Evolutionary conservation across 2,888 invertebrate genomes (phyloP).

Genomic region (Cloeon dipterum): DNA sequence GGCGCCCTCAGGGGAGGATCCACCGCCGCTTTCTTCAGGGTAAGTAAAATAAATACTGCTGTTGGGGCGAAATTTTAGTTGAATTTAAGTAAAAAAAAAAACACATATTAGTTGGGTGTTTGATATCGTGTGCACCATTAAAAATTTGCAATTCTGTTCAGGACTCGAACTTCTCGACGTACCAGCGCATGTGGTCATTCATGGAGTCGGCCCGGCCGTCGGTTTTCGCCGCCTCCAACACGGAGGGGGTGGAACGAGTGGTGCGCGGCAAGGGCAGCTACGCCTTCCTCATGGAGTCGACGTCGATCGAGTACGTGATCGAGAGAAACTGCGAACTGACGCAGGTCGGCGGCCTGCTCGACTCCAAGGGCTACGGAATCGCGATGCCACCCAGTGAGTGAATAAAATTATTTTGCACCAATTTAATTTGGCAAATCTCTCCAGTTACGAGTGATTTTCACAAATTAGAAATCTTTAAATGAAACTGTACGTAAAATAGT

Average conservation of each 20-base stretch:
- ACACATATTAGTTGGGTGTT: neutral
- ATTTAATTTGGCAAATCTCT: neutral
- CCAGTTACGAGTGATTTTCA: neutral
- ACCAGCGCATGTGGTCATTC: slow-evolving; percentile 87
- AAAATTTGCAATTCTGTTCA: slow-evolving; percentile 16
- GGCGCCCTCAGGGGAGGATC: slow-evolving; percentile 85
- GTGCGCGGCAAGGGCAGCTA: slow-evolving; percentile 65
- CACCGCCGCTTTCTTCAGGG: slow-evolving; percentile 85
- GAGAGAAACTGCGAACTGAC: slow-evolving; percentile 76
- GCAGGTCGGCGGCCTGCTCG: slow-evolving; percentile 77
- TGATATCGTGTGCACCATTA: neutral
- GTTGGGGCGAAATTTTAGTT: no score
- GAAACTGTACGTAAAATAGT: no score
- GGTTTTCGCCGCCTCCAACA: slow-evolving; percentile 66
- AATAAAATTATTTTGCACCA: neutral
- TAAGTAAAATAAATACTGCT: no score
- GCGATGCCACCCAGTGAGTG: slow-evolving; percentile 74
- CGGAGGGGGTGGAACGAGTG: slow-evolving; percentile 79
- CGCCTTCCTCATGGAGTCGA: slow-evolving; percentile 95
- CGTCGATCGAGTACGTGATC: slow-evolving; percentile 84
- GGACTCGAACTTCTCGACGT: slow-evolving; percentile 85
- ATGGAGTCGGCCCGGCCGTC: slow-evolving; percentile 77
- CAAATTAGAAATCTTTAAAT: no score
- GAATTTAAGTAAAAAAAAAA: neutral
- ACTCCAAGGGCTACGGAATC: slow-evolving; percentile 89